Percentiles rank a stretch among this genome's conserved stretches.
Conservation (phyloP, 2,888 invertebrate species). For the Smittia aterrima region DNA sequence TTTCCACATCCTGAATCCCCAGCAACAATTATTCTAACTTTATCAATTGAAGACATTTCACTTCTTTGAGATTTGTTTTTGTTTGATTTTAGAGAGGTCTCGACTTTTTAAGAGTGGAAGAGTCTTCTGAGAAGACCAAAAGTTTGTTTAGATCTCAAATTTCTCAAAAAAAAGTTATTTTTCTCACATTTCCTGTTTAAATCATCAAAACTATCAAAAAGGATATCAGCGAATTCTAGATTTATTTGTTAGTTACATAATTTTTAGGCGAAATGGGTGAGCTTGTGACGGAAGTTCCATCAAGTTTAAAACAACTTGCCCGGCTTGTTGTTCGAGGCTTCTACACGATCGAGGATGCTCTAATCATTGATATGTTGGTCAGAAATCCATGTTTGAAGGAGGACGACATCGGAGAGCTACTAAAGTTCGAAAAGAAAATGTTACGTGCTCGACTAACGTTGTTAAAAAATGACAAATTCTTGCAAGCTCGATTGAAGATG, state of each 20-base stretch:
- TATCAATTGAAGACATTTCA: slow-evolving; percentile 62
- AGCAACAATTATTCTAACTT: slow-evolving; percentile 86
- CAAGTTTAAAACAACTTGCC: slow-evolving; percentile 87
- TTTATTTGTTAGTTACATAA: too few species aligned
- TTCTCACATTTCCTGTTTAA: too few species aligned
- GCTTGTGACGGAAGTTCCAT: slow-evolving; percentile 89
- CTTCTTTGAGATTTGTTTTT: too few species aligned
- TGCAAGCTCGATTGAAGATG: slow-evolving; percentile 88
- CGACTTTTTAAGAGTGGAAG: too few species aligned
- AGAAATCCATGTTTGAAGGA: slow-evolving; percentile 84
- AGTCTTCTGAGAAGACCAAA: not conserved
- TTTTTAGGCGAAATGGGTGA: slow-evolving; percentile 56
- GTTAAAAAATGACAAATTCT: slow-evolving; percentile 88
- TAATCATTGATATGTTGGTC: slow-evolving; percentile 93
- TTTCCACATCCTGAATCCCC: slow-evolving; percentile 98
- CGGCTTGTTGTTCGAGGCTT: slow-evolving; percentile 89
- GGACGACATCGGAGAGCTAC: slow-evolving; percentile 83
- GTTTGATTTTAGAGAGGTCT: too few species aligned
- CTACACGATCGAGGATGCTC: slow-evolving; percentile 88
- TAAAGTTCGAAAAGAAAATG: slow-evolving; percentile 94
- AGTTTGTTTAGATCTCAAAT: not conserved
- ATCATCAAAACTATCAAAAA: too few species aligned
- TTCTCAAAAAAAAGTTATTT: too few species aligned
- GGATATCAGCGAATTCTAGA: too few species aligned
- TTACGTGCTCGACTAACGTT: slow-evolving; percentile 81